Base-by-base conservation (phyloP, 2,888 invertebrate genomes). In the Trileptium ribeirensis region DNA sequence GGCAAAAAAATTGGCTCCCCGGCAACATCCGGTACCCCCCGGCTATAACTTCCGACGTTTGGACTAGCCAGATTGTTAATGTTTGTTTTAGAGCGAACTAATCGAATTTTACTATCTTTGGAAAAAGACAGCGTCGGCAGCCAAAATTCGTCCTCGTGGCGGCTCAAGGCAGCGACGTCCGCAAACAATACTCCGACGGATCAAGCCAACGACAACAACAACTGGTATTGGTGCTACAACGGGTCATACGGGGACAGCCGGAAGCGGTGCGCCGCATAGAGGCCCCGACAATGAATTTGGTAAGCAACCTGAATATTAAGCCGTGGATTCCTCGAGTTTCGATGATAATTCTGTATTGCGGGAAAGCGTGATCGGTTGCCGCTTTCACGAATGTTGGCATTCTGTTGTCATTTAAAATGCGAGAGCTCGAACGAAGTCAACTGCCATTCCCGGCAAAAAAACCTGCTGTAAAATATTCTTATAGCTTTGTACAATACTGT, bases 21-120 rank as follows among this genome's bases (percentile, higher is more conserved):
- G n/a, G n/a, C n/a, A n/a, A n/a, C n/a, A n/a, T n/a, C n/a, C n/a
- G n/a, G n/a, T n/a, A n/a, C n/a, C n/a, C n/a, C n/a, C n/a, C n/a
- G n/a, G n/a, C n/a, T n/a, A n/a, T n/a, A n/a, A n/a, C n/a, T n/a
- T n/a, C n/a, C n/a, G n/a, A n/a, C n/a, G n/a, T n/a, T n/a, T n/a
- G n/a, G n/a, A n/a, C n/a, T n/a, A n/a, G n/a, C n/a, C n/a, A n/a
- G n/a, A 77, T 24, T 31, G 15, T n/a, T 24, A 19, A 74, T 29
- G 67, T 77, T 74, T 19, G 8, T 33, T 38, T 74, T 78, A 19
- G 31, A 82, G 75, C 80, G 97, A 99, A 89, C 91, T 99, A 88
- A 97, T 99, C 80, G 97, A 97, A 90, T 99, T 95, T 91, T 99
- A 99, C 91, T 99, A 99, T 91, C 92, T 97, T 88, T 99, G 99